Percentiles rank a stretch among this genome's conserved stretches.
Evolutionary conservation across 2,888 invertebrate genomes (phyloP).

Genomic region (Drosophila borealis): DNA sequence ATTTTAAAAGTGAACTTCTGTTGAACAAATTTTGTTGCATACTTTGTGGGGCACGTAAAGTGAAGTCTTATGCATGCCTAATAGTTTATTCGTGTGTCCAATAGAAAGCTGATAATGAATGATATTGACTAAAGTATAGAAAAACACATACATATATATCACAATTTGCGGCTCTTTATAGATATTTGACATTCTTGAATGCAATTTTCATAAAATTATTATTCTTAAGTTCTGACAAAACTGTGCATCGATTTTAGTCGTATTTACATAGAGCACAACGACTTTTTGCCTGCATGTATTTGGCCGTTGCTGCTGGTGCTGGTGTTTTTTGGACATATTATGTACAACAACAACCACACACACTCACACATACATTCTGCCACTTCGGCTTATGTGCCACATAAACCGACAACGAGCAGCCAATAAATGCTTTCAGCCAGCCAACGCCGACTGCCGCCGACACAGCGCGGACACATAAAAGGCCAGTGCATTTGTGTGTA

Average conservation of each 20-base stretch:
- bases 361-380: conserved; percentile 39
- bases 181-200: neutral
- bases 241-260: conserved; percentile 65
- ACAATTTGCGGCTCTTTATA: neutral
- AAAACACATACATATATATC: neutral
- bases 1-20: conserved; percentile 30
- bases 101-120: neutral
- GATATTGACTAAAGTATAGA: neutral
- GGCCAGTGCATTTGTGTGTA: conserved; percentile 70
- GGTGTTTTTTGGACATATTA: conserved; percentile 57
- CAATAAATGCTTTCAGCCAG: conserved; percentile 78
- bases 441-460: conserved; percentile 65
- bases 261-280: conserved; percentile 52
- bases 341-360: conserved; percentile 48
- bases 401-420: conserved; percentile 81
- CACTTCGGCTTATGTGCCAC: conserved; percentile 80
- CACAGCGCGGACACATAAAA: conserved; percentile 63
- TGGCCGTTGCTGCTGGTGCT: conserved; percentile 26
- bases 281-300: conserved; percentile 53
- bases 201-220: neutral
- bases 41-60: conserved; percentile 18
- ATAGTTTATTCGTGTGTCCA: neutral
- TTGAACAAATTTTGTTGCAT: conserved; percentile 10
- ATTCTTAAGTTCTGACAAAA: neutral
- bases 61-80: neutral